Conservation (phyloP, 2,888 invertebrate species). For the Orthosia incerta region DNA sequence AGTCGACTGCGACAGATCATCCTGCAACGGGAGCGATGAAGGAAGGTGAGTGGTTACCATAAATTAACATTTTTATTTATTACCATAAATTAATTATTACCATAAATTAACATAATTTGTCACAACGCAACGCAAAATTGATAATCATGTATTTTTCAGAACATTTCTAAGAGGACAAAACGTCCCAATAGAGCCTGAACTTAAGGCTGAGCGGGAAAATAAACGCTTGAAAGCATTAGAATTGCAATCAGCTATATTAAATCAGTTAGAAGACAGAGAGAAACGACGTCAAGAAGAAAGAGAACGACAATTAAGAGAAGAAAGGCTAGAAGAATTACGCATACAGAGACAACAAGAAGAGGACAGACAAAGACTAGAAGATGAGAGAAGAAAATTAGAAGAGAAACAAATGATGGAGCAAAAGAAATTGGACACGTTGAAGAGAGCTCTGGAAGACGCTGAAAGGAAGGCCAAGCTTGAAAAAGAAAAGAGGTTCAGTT, state of each 20-base stretch:
- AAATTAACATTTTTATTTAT: background rate
- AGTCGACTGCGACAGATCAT: conserved; percentile 85
- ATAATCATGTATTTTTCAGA: conserved; percentile 70
- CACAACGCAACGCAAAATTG: background rate
- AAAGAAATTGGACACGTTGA: conserved; percentile 94
- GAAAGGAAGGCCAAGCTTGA: conserved; percentile 94
- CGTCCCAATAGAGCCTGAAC: conserved; percentile 94
- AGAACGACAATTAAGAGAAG: conserved; percentile 94
- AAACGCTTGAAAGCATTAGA: conserved; percentile 96
- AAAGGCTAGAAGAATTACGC: conserved; percentile 95
- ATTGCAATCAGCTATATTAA: conserved; percentile 96
- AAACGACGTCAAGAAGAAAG: conserved; percentile 94
- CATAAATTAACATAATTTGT: background rate
- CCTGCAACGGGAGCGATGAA: conserved; percentile 88
- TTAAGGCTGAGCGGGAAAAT: conserved; percentile 95
- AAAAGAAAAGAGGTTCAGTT: conserved; percentile 89
- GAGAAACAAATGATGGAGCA: conserved; percentile 94
- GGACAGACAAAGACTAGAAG: conserved; percentile 93
- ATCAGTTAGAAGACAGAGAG: conserved; percentile 96
- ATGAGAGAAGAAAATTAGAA: conserved; percentile 92
- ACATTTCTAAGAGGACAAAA: conserved; percentile 96
- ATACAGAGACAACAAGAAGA: conserved; percentile 94
- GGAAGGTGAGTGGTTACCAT: conserved; percentile 77
- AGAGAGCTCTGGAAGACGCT: conserved; percentile 95
- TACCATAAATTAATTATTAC: background rate